Percentiles rank a stretch among this genome's conserved stretches.
Evolutionary conservation across 2,113 vertebrate species (phyloP).

Genomic region (Toxotes chatareus): DNA sequence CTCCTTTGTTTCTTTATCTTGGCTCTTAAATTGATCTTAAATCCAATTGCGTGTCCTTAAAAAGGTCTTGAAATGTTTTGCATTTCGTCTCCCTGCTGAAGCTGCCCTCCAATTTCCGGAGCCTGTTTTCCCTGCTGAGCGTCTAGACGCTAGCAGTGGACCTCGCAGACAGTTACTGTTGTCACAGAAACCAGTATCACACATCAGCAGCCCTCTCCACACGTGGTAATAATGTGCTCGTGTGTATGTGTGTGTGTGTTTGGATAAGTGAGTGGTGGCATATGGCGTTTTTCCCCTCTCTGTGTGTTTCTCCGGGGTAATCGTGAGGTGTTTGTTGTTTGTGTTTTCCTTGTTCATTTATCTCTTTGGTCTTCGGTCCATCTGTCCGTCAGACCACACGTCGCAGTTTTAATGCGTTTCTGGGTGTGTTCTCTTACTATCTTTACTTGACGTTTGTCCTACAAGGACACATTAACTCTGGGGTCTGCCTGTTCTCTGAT

Average conservation of each 20-base stretch:
- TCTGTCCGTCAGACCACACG: neutral
- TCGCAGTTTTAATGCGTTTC: neutral
- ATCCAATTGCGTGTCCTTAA: neutral
- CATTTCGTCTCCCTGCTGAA: neutral
- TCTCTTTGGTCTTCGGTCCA: neutral
- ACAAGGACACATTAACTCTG: neutral
- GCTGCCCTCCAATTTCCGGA: neutral
- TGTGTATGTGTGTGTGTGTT: neutral
- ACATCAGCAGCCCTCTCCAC: slow-evolving; percentile 1
- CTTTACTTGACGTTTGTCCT: neutral
- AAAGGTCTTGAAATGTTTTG: slow-evolving; percentile 2
- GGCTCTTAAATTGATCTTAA: slow-evolving; percentile 17
- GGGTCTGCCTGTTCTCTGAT: neutral
- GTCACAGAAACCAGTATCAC: slow-evolving; percentile 25
- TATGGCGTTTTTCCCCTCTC: neutral
- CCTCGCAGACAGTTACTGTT: neutral
- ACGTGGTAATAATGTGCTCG: neutral
- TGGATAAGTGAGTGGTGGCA: neutral
- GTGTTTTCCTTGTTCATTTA: neutral
- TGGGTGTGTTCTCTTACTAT: too few species aligned
- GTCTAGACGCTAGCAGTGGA: slow-evolving; percentile 5
- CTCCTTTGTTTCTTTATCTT: neutral
- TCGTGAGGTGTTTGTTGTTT: neutral
- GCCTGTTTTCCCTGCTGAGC: slow-evolving; percentile 9
- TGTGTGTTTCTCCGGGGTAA: neutral